A percentile compares a stretch with the other conserved stretches of the same genome.
Evolutionary conservation across 1,140 invertebrate species (phyloP).

Genomic region (Amphibalanus amphitrite): DNA sequence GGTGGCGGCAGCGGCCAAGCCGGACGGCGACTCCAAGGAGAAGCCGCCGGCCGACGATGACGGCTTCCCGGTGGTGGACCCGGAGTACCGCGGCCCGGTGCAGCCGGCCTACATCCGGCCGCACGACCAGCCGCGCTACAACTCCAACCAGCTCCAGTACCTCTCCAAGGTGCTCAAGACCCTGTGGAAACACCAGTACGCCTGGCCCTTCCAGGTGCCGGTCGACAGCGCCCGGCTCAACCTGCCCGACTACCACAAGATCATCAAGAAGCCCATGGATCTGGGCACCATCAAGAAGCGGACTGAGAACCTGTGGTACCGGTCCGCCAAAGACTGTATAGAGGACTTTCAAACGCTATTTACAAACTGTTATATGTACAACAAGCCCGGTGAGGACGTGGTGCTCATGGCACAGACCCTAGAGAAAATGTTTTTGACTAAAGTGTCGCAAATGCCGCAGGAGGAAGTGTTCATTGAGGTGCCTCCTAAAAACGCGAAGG

Average conservation of each 20-base stretch:
- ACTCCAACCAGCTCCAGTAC: conserved; percentile 90
- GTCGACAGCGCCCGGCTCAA: conserved; percentile 92
- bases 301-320: conserved; percentile 92
- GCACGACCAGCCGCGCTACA: conserved; percentile 54
- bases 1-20: too few relatives aligned
- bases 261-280: conserved; percentile 91
- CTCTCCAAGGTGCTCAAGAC: conserved; percentile 87
- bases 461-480: conserved; percentile 41
- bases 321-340: conserved; percentile 88
- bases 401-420: conserved; percentile 96
- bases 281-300: conserved; percentile 95
- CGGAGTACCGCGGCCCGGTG: conserved; percentile 19
- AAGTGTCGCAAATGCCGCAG: conserved; percentile 85
- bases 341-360: conserved; percentile 99
- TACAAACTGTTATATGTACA: conserved; percentile 97
- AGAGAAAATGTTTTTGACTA: conserved; percentile 84
- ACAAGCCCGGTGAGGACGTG: conserved; percentile 96
- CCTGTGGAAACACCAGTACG: conserved; percentile 94
- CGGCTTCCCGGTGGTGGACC: too few relatives aligned
- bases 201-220: conserved; percentile 95
- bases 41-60: too few relatives aligned
- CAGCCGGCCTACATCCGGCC: conserved; percentile 60
- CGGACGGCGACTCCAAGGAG: too few relatives aligned
- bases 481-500: conserved; percentile 34
- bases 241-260: conserved; percentile 96